phyloP scores from a whole-genome alignment of 1,140 invertebrate species.

The Aphaenogaster ashmeadi region DNA sequence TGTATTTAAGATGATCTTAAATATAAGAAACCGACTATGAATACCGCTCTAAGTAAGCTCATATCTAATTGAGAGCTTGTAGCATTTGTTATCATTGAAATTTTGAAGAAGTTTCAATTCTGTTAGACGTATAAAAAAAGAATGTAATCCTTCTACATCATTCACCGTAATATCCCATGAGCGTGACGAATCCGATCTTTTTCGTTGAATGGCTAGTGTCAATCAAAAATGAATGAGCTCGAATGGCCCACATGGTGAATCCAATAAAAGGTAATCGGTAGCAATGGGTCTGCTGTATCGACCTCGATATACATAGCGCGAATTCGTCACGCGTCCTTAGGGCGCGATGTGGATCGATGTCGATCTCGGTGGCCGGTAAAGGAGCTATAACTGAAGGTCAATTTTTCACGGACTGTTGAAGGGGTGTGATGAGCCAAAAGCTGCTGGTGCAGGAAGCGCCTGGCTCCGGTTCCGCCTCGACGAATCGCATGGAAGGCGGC shows the following conservation, averaged over 20 bases:
- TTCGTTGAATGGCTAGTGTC: neutral
- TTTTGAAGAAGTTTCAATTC: neutral
- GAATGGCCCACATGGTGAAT: neutral
- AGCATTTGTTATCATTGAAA: neutral
- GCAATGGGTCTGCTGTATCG: neutral
- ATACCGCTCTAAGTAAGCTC: too few relatives aligned
- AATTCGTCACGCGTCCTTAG: constrained; percentile 70
- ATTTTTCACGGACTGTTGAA: constrained; percentile 77
- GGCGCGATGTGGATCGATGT: constrained; percentile 4
- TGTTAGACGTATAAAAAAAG: neutral
- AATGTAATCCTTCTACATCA: neutral
- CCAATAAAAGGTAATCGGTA: constrained; percentile 24
- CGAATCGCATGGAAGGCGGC: constrained; percentile 88
- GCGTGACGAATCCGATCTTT: neutral
- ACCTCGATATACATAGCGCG: constrained; percentile 18
- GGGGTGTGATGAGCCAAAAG: constrained; percentile 87
- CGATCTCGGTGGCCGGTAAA: constrained; percentile 28
- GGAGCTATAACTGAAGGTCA: constrained; percentile 61
- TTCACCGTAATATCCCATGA: neutral
- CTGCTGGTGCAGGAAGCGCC: constrained; percentile 85
- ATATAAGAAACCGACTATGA: too few relatives aligned
- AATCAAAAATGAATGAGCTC: neutral
- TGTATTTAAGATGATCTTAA: too few relatives aligned
- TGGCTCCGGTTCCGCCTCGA: constrained; percentile 81
- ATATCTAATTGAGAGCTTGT: neutral